Evolutionary conservation across 2,888 invertebrate species (phyloP).

Genomic region (Lasioglossum oenotherae): DNA sequence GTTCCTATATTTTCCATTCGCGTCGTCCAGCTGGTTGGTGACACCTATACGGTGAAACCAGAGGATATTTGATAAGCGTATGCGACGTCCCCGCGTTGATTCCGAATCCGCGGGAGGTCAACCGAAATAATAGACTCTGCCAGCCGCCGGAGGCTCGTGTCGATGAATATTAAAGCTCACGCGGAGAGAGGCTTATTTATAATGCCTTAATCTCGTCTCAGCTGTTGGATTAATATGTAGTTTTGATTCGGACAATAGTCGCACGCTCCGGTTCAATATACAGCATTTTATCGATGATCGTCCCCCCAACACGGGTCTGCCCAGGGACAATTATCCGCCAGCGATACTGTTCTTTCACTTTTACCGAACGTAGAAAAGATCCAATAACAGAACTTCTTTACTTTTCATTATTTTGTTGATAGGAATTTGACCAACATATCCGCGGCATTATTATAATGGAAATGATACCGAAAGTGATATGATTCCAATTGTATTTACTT

Average conservation of each 20-base stretch:
- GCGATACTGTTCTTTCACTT: no score
- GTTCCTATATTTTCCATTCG: conserved; percentile 20
- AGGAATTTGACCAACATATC: no score
- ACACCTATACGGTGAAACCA: not conserved
- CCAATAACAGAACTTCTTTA: no score
- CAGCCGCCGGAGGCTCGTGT: not conserved
- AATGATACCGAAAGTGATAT: no score
- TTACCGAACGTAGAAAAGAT: no score
- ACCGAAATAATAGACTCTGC: conserved; percentile 24
- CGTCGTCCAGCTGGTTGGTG: not conserved
- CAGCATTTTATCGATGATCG: not conserved
- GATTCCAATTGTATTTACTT: no score
- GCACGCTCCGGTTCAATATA: conserved; percentile 9
- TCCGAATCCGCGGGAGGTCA: conserved; percentile 11
- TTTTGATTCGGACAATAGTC: conserved; percentile 17
- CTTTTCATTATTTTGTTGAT: no score
- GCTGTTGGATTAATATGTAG: conserved; percentile 2
- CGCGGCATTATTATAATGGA: no score
- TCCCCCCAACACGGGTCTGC: no score
- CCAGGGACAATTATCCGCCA: no score
- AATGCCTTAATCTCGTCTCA: conserved; percentile 34
- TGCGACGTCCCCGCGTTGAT: not conserved
- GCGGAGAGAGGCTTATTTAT: not conserved
- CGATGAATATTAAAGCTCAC: conserved; percentile 26
- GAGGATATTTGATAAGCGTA: not conserved